Conservation (phyloP, 1,140 invertebrate species). For the Wasmannia auropunctata region DNA sequence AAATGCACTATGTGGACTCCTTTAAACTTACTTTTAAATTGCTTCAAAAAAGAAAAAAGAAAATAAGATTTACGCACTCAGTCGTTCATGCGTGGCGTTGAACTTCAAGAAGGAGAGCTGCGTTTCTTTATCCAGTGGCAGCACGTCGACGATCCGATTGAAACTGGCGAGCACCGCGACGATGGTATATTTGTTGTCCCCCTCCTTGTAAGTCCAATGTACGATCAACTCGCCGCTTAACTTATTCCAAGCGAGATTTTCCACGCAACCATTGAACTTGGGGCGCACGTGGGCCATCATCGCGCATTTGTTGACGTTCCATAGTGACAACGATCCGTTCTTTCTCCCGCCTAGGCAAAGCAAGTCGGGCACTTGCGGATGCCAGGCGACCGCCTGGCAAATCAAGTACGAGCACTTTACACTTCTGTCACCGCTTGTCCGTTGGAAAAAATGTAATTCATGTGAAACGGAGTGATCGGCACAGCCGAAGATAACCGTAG, state of each 20-base stretch:
- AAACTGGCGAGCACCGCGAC: conserved; percentile 73
- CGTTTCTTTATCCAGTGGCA: conserved; percentile 55
- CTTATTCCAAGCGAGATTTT: conserved; percentile 77
- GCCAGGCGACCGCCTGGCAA: conserved; percentile 79
- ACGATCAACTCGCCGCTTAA: conserved; percentile 78
- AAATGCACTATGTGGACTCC: neutral
- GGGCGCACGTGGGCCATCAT: conserved; percentile 61
- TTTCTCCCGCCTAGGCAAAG: conserved; percentile 75
- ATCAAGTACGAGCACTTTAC: neutral
- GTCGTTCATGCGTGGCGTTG: conserved; percentile 71
- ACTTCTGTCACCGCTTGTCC: neutral
- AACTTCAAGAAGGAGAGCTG: conserved; percentile 65
- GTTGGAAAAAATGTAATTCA: neutral
- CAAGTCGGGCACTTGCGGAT: conserved; percentile 69
- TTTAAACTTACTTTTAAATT: neutral
- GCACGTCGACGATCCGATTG: conserved; percentile 73
- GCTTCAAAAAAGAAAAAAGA: neutral
- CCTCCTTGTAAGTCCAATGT: conserved; percentile 72
- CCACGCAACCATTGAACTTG: conserved; percentile 65
- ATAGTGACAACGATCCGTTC: conserved; percentile 73
- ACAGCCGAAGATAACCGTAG: neutral
- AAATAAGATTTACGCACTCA: conserved; percentile 64
- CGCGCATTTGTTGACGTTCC: conserved; percentile 70
- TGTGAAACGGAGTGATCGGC: neutral
- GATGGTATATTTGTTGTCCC: conserved; percentile 28